Evolutionary conservation across 1,140 invertebrate genomes (phyloP).

Genomic region (Chironomus tepperi): DNA sequence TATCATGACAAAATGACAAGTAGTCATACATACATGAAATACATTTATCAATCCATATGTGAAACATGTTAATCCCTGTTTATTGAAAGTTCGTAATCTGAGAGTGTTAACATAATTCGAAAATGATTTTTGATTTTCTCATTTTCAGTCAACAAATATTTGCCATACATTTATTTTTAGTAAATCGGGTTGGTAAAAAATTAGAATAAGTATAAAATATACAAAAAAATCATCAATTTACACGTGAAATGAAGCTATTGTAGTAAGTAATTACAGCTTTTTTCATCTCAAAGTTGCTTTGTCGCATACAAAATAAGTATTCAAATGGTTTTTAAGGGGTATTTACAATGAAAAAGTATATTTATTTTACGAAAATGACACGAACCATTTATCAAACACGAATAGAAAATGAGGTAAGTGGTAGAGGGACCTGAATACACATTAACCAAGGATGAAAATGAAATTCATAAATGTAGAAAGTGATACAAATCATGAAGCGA

Average conservation of each 20-base stretch:
- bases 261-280: neutral
- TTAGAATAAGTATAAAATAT: neutral
- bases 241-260: neutral
- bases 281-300: conserved; percentile 21
- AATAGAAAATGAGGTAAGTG: neutral
- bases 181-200: neutral
- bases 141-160: neutral
- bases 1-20: neutral
- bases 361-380: conserved; percentile 19
- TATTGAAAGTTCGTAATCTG: neutral
- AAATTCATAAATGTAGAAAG: conserved; percentile 14
- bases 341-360: neutral
- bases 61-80: neutral
- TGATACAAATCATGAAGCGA: conserved; percentile 8
- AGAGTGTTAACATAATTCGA: neutral
- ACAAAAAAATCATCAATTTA: neutral
- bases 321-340: neutral
- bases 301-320: conserved; percentile 21
- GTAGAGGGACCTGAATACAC: conserved; percentile 14
- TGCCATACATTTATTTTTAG: neutral
- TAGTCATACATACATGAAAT: neutral
- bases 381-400: conserved; percentile 18
- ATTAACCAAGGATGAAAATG: neutral
- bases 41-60: neutral
- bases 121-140: conserved; percentile 14